phyloP scores from a whole-genome alignment of 2,888 invertebrate genomes.

The Maniola hyperantus region DNA sequence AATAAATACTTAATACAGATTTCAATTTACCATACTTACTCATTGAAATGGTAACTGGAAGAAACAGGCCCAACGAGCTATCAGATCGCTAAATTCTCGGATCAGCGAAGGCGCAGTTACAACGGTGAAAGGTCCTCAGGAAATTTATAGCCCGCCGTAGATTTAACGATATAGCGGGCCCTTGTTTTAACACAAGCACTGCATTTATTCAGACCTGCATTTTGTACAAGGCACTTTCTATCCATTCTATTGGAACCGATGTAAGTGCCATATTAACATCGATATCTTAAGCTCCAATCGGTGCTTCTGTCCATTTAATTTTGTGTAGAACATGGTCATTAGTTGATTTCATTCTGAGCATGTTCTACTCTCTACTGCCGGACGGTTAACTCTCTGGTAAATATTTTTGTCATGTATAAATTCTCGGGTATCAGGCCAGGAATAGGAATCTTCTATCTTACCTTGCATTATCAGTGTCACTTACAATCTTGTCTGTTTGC shows the following conservation, averaged over 20 bases:
- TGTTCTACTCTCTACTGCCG: neutral
- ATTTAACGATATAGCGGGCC: constrained; percentile 19
- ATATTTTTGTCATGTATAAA: too few species aligned
- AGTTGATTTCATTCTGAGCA: neutral
- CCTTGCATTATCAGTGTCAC: too few species aligned
- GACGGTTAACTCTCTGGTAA: neutral
- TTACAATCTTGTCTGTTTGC: too few species aligned
- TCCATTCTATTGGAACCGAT: constrained; percentile 5
- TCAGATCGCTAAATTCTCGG: constrained; percentile 4
- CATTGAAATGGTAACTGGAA: neutral
- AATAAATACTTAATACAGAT: too few species aligned
- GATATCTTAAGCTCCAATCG: constrained; percentile 4
- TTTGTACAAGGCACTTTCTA: neutral
- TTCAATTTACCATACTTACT: neutral
- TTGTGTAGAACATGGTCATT: neutral
- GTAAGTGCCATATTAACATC: constrained; percentile 6
- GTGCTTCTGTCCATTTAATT: neutral
- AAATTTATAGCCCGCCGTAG: constrained; percentile 26
- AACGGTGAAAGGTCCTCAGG: constrained; percentile 34
- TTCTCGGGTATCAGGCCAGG: too few species aligned
- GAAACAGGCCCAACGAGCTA: neutral
- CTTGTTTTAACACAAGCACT: constrained; percentile 20
- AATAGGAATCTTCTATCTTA: too few species aligned
- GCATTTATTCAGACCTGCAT: constrained; percentile 2
- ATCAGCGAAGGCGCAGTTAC: constrained; percentile 15